Conservation (phyloP, 2,888 invertebrate species). For the Sinodicranocentrus sp. region DNA sequence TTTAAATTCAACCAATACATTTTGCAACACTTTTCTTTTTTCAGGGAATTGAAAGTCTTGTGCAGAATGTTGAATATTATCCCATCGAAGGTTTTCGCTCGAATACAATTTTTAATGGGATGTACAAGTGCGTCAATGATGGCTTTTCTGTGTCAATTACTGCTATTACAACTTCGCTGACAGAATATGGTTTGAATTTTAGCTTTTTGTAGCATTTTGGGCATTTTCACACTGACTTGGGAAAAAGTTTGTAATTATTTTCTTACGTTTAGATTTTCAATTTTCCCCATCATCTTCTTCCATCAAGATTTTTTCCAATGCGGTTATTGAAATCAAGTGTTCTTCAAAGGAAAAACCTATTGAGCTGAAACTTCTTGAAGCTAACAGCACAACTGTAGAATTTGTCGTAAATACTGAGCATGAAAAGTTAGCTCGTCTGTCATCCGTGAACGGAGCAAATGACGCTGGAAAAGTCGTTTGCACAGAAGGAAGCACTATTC, state of each 20-base stretch:
- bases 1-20: no score
- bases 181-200: not conserved
- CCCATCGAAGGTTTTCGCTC: constrained; percentile 40
- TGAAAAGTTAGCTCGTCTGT: not conserved
- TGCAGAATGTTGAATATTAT: constrained; percentile 2
- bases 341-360: constrained; percentile 9
- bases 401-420: not conserved
- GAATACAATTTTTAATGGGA: not conserved
- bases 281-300: not conserved
- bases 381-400: not conserved
- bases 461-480: constrained; percentile 4
- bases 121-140: constrained; percentile 9
- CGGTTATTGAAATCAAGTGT: constrained; percentile 10
- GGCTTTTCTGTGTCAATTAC: not conserved
- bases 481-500: not conserved
- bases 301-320: constrained; percentile 27
- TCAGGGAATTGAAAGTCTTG: not conserved
- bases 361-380: not conserved
- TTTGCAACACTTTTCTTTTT: not conserved
- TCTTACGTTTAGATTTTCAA: not conserved
- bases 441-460: not conserved
- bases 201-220: not conserved
- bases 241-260: constrained; percentile 1
- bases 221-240: not conserved
- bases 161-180: not conserved